Evolutionary conservation across 1,140 invertebrate genomes (phyloP).

Genomic region (Drosophila neocordata): DNA sequence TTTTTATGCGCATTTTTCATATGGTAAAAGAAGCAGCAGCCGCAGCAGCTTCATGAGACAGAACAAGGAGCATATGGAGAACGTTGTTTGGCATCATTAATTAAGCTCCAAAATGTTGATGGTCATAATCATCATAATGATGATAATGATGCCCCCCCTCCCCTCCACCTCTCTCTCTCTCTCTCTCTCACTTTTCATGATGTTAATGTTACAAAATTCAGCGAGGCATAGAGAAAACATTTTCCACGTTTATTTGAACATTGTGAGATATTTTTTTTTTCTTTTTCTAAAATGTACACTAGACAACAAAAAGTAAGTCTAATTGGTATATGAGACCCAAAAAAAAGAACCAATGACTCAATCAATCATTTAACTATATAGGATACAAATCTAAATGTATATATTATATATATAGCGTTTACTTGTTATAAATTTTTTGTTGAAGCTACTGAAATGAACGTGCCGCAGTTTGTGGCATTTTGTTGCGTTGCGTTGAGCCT

Average conservation of each 20-base stretch:
- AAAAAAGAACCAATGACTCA: neutral
- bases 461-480: slow-evolving; percentile 46
- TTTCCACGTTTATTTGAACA: neutral
- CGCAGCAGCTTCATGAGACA: slow-evolving; percentile 37
- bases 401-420: neutral
- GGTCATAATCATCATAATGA: slow-evolving; percentile 23
- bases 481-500: slow-evolving; percentile 58
- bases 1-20: slow-evolving; percentile 62
- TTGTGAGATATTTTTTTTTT: neutral
- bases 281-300: no score
- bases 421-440: neutral
- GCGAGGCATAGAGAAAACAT: slow-evolving; percentile 1
- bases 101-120: slow-evolving; percentile 52
- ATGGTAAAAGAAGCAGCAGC: slow-evolving; percentile 6
- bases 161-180: neutral
- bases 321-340: neutral
- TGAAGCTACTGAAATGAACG: neutral
- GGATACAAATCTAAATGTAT: neutral
- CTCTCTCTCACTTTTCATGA: no score
- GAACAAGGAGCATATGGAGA: slow-evolving; percentile 1
- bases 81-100: slow-evolving; percentile 45
- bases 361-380: slow-evolving; percentile 1
- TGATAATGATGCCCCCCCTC: neutral
- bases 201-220: neutral
- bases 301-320: neutral